These are phyloP conservation scores for Macrophya alboannulata DNA, from an alignment of 2,888 invertebrate species.

Conservation along the genomic window DNA sequence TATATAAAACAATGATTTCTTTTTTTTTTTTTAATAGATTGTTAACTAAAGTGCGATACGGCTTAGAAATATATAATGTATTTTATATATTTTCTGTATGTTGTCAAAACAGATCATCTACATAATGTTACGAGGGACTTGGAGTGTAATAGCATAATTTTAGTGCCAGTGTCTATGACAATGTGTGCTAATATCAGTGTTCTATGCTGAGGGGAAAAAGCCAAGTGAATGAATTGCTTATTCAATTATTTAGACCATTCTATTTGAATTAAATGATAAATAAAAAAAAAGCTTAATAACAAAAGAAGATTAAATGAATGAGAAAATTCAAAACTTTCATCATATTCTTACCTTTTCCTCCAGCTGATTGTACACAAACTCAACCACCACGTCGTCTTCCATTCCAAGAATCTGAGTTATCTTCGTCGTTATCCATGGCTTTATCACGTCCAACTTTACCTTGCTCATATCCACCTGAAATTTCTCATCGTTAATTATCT, in stretches of 20 bases:
- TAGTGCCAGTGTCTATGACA: constrained; percentile 26
- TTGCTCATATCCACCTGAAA: constrained; percentile 97
- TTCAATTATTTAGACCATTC: constrained; percentile 62
- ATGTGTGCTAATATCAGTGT: constrained; percentile 75
- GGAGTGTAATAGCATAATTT: constrained; percentile 32
- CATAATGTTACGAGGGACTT: constrained; percentile 33
- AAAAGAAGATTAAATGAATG: constrained; percentile 84
- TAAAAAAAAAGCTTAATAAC: constrained; percentile 63
- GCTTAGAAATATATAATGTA: background rate
- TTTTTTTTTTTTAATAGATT: background rate
- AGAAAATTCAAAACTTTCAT: constrained; percentile 71
- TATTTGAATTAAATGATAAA: constrained; percentile 55
- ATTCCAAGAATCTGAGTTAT: constrained; percentile 97
- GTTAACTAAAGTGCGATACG: background rate
- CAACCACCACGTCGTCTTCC: constrained; percentile 99
- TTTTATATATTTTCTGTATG: background rate
- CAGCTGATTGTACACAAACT: constrained; percentile 99
- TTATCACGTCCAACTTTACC: constrained; percentile 98
- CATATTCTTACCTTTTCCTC: constrained; percentile 91
- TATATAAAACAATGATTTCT: background rate
- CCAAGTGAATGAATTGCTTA: constrained; percentile 75
- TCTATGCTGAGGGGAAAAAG: constrained; percentile 80
- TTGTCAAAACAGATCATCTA: constrained; percentile 4
- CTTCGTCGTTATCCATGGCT: constrained; percentile 99
- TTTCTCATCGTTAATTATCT: constrained; percentile 25